Percentiles rank a stretch among this genome's conserved stretches.
phyloP scores from a whole-genome alignment of 2,888 invertebrate species.

The Aelia acuminata region DNA sequence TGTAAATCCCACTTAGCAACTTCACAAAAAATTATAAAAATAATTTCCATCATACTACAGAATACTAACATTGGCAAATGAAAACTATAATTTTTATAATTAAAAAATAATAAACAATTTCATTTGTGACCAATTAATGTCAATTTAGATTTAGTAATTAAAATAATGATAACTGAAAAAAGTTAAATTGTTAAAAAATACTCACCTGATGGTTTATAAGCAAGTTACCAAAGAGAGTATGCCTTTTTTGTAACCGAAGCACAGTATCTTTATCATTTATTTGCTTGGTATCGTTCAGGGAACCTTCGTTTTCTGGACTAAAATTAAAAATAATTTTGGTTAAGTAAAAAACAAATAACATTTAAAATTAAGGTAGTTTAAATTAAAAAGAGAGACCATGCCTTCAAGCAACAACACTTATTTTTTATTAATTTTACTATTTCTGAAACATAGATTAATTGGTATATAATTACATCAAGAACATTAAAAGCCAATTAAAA shows the following conservation, averaged over 20 bases:
- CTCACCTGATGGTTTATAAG: slow-evolving; percentile 37
- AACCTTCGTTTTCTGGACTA: slow-evolving; percentile 6
- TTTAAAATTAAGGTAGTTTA: too few relatives aligned
- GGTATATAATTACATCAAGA: too few relatives aligned
- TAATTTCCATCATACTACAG: not conserved
- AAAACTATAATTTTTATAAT: not conserved
- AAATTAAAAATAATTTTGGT: not conserved
- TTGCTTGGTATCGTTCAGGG: not conserved
- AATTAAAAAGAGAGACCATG: too few relatives aligned
- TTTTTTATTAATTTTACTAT: too few relatives aligned
- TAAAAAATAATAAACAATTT: not conserved
- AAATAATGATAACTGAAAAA: not conserved
- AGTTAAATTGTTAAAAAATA: not conserved
- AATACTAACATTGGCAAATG: not conserved
- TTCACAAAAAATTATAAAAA: too few relatives aligned
- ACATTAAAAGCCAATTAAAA: too few relatives aligned
- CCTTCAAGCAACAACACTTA: too few relatives aligned
- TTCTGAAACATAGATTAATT: too few relatives aligned
- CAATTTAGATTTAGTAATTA: too few relatives aligned
- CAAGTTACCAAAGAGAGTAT: slow-evolving; percentile 16
- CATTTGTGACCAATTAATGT: not conserved
- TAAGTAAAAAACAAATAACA: not conserved
- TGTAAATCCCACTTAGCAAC: too few relatives aligned
- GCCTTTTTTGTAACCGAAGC: slow-evolving; percentile 42
- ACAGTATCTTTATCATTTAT: slow-evolving; percentile 12